Conservation (phyloP, 2,113 vertebrate genomes). For the Perognathus longimembris region DNA sequence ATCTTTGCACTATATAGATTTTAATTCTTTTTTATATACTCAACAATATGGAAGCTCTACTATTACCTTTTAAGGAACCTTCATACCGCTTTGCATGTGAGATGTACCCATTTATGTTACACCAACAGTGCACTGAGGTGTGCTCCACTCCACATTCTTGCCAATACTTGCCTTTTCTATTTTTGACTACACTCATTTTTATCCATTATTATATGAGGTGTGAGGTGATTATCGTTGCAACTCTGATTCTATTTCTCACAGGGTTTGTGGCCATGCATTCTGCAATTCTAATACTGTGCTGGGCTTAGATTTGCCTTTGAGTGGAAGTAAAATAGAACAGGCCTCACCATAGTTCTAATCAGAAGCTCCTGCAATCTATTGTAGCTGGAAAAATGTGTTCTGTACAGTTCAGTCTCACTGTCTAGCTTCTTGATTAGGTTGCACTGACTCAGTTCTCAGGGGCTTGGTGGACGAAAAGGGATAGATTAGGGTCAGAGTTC, state of each 20-base stretch:
- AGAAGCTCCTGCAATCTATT: neutral
- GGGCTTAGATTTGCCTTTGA: neutral
- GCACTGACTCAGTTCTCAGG: neutral
- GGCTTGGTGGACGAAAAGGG: neutral
- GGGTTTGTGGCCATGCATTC: neutral
- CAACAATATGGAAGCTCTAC: neutral
- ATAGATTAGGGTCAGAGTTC: neutral
- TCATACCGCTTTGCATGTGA: neutral
- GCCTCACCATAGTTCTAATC: neutral
- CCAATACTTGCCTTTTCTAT: neutral
- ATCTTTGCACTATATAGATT: no score
- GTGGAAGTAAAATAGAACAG: neutral
- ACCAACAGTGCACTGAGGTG: neutral
- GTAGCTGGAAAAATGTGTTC: neutral
- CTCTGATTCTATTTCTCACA: neutral
- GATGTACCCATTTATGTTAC: neutral
- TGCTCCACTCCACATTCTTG: neutral
- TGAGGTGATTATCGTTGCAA: no score
- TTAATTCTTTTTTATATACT: neutral
- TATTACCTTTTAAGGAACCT: neutral
- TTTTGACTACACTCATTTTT: neutral
- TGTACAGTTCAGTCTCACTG: neutral
- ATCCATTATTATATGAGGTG: no score
- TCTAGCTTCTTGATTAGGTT: neutral
- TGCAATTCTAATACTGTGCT: no score